These are phyloP conservation scores for Sepiola atlantica DNA, from an alignment of 2,888 invertebrate species.

Conservation along the genomic window DNA sequence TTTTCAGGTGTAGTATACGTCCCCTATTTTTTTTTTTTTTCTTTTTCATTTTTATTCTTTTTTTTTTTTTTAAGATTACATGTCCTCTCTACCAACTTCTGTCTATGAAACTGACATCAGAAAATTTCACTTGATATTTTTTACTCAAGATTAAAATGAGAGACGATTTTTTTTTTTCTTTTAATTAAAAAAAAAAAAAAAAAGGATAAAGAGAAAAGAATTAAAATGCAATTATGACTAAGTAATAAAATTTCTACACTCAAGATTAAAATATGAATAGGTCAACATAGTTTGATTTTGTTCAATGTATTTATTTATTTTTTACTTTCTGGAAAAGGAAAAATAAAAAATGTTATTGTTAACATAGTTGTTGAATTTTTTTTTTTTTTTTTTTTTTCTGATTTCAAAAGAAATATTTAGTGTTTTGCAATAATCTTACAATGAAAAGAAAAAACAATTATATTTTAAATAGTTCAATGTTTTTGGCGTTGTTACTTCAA, in stretches of 20 bases:
- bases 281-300: not conserved
- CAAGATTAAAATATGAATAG: not conserved
- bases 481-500: no score
- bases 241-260: not conserved
- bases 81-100: not conserved
- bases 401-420: no score
- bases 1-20: no score
- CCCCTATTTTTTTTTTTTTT: not conserved
- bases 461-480: no score
- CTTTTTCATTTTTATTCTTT: not conserved
- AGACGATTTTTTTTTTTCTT: no score
- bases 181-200: not conserved
- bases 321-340: not conserved
- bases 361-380: not conserved
- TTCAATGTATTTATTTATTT: slow-evolving; percentile 21
- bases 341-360: slow-evolving; percentile 24
- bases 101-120: not conserved
- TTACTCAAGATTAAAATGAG: not conserved
- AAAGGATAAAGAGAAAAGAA: not conserved
- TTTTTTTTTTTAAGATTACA: not conserved
- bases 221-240: not conserved
- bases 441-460: no score
- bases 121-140: not conserved
- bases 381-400: not conserved
- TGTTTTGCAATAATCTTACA: no score